Evolutionary conservation across 2,888 invertebrate genomes (phyloP).

Genomic region (Gisinianus flammeolus): DNA sequence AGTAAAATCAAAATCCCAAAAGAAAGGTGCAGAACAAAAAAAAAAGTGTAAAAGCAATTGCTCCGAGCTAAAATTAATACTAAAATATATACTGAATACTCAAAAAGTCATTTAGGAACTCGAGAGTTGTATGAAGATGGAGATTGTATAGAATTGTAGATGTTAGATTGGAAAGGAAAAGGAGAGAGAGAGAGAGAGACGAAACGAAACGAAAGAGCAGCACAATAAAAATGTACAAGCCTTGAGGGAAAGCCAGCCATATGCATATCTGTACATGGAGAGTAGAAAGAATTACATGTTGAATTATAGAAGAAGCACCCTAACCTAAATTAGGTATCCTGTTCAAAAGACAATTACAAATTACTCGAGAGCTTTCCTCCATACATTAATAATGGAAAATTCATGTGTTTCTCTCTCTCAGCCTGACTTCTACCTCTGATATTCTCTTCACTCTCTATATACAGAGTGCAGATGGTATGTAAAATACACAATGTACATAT

Average conservation of each 20-base stretch:
- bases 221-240: background rate
- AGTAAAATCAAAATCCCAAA: too few species aligned
- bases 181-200: too few species aligned
- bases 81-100: background rate
- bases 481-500: too few species aligned
- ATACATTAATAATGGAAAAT: background rate
- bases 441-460: background rate
- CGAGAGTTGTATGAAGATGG: too few species aligned
- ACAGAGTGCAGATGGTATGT: background rate
- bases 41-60: background rate
- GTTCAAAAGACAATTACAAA: constrained; percentile 38
- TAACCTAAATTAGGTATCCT: constrained; percentile 35
- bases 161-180: too few species aligned
- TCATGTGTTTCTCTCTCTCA: background rate
- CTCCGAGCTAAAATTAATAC: background rate
- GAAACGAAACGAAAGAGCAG: too few species aligned
- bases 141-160: too few species aligned
- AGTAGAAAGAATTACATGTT: too few species aligned
- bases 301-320: constrained; percentile 40
- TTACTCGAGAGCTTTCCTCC: constrained; percentile 3
- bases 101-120: background rate
- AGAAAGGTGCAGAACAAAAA: background rate
- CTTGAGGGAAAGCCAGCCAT: background rate
- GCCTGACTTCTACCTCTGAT: constrained; percentile 2
- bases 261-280: background rate